phyloP scores from a whole-genome alignment of 2,797 vertebrate species.

The Ptychadena robeensis region DNA sequence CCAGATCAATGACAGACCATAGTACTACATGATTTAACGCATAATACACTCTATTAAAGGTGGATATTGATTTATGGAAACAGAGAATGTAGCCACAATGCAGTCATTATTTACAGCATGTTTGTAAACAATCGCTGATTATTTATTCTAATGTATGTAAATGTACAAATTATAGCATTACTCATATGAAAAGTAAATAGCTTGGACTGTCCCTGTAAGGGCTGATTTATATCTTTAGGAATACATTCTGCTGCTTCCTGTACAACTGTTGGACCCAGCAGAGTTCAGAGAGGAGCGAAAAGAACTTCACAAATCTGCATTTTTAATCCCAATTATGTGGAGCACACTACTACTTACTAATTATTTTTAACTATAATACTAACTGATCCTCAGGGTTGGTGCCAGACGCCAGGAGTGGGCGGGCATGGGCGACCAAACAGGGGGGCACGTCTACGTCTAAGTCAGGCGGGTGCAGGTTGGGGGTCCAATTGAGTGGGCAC shows the following conservation, averaged over 20 bases:
- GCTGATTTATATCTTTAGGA: conserved; percentile 44
- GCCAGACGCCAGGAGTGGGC: too few species aligned
- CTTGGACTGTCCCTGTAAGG: conserved; percentile 23
- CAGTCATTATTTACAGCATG: conserved; percentile 39
- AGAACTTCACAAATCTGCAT: background rate
- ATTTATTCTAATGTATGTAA: conserved; percentile 38
- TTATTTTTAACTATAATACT: background rate
- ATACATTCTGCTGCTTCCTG: background rate
- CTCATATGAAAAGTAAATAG: conserved; percentile 42
- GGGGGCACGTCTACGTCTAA: too few species aligned
- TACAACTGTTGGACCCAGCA: background rate
- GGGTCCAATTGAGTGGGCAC: too few species aligned
- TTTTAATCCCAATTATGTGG: background rate
- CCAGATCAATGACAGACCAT: background rate
- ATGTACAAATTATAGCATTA: conserved; percentile 40
- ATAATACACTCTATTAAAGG: conserved; percentile 10
- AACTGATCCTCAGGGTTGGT: too few species aligned
- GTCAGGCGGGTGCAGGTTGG: too few species aligned
- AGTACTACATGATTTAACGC: background rate
- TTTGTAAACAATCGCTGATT: conserved; percentile 26
- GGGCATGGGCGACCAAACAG: too few species aligned
- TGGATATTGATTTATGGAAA: conserved; percentile 40
- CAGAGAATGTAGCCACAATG: conserved; percentile 13
- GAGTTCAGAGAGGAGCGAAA: background rate
- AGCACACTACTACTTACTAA: background rate